These are phyloP conservation scores for Tryphoninae sp. DNA, from an alignment of 2,888 invertebrate species.

Conservation along the genomic window DNA sequence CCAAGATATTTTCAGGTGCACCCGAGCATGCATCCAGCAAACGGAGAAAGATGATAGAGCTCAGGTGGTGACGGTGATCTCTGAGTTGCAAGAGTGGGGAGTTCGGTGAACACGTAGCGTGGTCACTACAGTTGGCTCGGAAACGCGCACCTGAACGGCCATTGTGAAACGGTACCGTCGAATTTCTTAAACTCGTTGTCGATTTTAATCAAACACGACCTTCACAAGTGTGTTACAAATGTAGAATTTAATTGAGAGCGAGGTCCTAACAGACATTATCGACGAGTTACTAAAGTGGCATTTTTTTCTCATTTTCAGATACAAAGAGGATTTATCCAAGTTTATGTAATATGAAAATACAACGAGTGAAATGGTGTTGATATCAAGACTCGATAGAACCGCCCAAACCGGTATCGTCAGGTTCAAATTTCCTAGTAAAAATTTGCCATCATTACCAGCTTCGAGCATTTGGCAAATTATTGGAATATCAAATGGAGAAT, in stretches of 20 bases:
- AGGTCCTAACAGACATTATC: neutral
- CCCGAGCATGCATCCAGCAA: conserved; percentile 9
- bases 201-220: neutral
- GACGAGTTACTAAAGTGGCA: neutral
- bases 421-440: neutral
- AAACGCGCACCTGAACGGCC: conserved; percentile 71
- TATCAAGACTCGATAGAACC: neutral
- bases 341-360: neutral
- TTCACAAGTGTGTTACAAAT: neutral
- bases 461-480: neutral
- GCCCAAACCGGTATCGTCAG: neutral
- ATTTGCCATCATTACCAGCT: neutral
- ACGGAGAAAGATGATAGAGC: neutral
- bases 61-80: conserved; percentile 2
- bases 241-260: neutral
- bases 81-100: conserved; percentile 54
- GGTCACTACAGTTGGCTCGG: conserved; percentile 73
- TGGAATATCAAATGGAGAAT: neutral
- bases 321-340: neutral
- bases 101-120: conserved; percentile 69
- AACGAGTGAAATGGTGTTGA: neutral
- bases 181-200: conserved; percentile 10
- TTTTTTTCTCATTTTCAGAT: neutral
- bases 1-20: neutral
- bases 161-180: conserved; percentile 27